Percentiles rank a stretch among this genome's conserved stretches.
Evolutionary conservation across 2,797 vertebrate species (phyloP).

Genomic region (Pseudotriccus pelzelni): DNA sequence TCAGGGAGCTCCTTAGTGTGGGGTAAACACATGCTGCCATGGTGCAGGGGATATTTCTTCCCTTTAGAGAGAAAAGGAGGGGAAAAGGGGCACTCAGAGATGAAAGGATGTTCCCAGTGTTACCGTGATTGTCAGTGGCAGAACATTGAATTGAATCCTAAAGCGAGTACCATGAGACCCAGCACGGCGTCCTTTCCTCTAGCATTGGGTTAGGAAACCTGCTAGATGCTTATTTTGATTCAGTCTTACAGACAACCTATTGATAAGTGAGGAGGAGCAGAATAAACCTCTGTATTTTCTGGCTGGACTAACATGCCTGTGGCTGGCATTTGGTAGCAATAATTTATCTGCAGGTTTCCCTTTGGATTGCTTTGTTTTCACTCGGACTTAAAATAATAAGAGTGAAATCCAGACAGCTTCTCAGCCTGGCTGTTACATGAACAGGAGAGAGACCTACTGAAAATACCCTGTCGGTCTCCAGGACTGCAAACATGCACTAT

Average conservation of each 20-base stretch:
- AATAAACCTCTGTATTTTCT: neutral
- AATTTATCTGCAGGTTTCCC: neutral
- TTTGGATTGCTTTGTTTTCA: neutral
- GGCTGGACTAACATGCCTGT: neutral
- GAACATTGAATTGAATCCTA: neutral
- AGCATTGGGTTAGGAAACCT: neutral
- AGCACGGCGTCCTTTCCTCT: neutral
- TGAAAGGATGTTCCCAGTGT: neutral
- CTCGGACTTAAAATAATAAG: neutral
- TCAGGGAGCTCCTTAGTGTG: fast-evolving
- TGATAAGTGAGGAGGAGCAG: neutral
- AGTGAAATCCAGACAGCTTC: neutral
- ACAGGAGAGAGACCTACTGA: neutral
- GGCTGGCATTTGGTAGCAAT: neutral
- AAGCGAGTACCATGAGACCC: neutral
- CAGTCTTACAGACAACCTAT: neutral
- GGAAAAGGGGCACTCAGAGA: neutral
- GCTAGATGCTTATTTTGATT: neutral
- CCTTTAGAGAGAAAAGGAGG: neutral
- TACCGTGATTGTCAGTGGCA: neutral
- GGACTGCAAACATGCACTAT: constrained; percentile 20
- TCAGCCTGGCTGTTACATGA: neutral
- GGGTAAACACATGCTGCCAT: neutral
- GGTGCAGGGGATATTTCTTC: neutral
- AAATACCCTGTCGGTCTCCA: neutral